phyloP scores from a whole-genome alignment of 1,140 invertebrate species.

The Eumaeus atala region DNA sequence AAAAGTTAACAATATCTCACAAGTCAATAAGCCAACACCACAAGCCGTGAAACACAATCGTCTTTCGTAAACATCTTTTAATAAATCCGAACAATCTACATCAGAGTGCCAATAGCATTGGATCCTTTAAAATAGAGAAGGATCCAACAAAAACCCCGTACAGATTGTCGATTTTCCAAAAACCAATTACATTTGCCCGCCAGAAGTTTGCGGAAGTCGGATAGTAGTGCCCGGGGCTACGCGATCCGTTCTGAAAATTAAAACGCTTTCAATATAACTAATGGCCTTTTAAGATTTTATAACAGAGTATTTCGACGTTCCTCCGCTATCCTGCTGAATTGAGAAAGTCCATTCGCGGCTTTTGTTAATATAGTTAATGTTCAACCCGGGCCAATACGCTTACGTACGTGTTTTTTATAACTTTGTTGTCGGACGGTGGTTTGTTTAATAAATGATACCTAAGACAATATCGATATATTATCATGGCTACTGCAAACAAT shows the following conservation, averaged over 20 bases:
- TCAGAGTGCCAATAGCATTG: slow-evolving; percentile 19
- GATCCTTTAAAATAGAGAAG: slow-evolving; percentile 19
- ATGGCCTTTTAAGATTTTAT: slow-evolving; percentile 44
- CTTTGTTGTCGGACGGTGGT: too few relatives aligned
- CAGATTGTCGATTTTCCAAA: slow-evolving; percentile 29
- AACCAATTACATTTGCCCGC: slow-evolving; percentile 41
- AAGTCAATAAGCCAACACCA: too few relatives aligned
- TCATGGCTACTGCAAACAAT: too few relatives aligned
- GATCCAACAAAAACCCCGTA: slow-evolving; percentile 11
- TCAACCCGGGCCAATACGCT: slow-evolving; percentile 3
- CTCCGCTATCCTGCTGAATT: slow-evolving; percentile 28
- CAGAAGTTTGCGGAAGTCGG: slow-evolving; percentile 30
- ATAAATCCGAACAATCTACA: slow-evolving; percentile 15
- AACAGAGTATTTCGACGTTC: slow-evolving; percentile 35
- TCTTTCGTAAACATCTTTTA: background rate
- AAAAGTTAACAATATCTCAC: too few relatives aligned
- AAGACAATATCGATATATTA: too few relatives aligned
- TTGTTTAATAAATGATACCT: too few relatives aligned
- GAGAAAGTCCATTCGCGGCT: slow-evolving; percentile 33
- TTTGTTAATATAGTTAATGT: slow-evolving; percentile 31
- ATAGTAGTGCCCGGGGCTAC: slow-evolving; percentile 28
- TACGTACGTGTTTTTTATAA: background rate
- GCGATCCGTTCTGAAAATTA: slow-evolving; percentile 36
- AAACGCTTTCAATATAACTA: slow-evolving; percentile 46
- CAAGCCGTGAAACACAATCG: too few relatives aligned